Base-by-base conservation (phyloP, 2,797 vertebrate genomes). In the Huso huso region DNA sequence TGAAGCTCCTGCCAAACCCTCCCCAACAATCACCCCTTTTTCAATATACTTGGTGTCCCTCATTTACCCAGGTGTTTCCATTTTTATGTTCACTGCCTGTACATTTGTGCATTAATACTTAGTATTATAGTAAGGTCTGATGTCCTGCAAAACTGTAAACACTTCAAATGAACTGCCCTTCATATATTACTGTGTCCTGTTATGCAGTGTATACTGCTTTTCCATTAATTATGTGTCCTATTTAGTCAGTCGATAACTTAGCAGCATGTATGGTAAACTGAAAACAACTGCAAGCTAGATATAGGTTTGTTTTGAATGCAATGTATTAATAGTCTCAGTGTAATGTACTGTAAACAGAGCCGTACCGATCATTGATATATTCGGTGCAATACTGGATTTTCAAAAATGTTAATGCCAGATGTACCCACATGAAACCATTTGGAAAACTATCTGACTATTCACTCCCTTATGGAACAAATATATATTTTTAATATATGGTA, bases 141-240 rank as follows among this genome's bases (percentile, higher is more conserved):
- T 70, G 65, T 66, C 23, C 15, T 66, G 60, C 65, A 63, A 70
- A 65, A 70, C 64, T 52, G 48, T n/a, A 37, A 70, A 67, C 69
- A 70, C 69, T 70, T 70, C 66, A 66, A 70, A 66, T 66, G 66
- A 71, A 71, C 70, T 67, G 62, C 66, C 66, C 66, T 68, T 68
- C 70, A 65, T 71, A 64, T 61, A 71, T 71, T 68, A 68, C 61
- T 37, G 12, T 37, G 57, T 50, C 49, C 52, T 70, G 65, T 60
- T 66, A 66, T 71, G 62, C 61, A 52, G 66, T 63, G 67, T 53
- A 61, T 64, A 53, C 67, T 71, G 69, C 59, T 70, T 61, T 70
- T 49, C 64, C 63, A 63, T 70, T 70, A 70, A 70, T 70, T 70
- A 67, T 67, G 61, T 61, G 65, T 70, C 69, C 49, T 70, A 70